Evolutionary conservation across 2,888 invertebrate species (phyloP).

Genomic region (Venustoraphidia nigricollis): DNA sequence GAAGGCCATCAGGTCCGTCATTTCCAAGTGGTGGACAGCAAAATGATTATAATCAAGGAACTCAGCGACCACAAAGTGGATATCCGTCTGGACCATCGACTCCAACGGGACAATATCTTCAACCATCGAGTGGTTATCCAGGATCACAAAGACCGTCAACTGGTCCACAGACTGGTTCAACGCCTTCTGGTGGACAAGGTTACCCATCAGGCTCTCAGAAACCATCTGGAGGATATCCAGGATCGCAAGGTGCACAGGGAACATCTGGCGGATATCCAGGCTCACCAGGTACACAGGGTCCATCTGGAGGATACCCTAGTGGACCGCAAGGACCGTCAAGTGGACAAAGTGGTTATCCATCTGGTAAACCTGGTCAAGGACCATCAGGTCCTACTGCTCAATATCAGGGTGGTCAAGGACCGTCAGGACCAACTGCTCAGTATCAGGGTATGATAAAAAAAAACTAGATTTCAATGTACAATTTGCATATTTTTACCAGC

Average conservation of each 20-base stretch:
- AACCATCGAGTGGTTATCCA: constrained; percentile 4
- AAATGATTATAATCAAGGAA: constrained; percentile 7
- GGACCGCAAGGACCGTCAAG: constrained; percentile 10
- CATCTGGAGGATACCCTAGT: constrained; percentile 12
- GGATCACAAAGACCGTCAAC: constrained; percentile 8
- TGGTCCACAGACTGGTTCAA: constrained; percentile 1
- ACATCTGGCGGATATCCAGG: constrained; percentile 9
- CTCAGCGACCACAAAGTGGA: constrained; percentile 11
- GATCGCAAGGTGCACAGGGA: constrained; percentile 10
- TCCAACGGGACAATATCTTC: background rate
- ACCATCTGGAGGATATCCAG: constrained; percentile 20
- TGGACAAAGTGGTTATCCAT: constrained; percentile 12
- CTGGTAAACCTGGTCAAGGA: constrained; percentile 14
- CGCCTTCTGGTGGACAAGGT: constrained; percentile 17
- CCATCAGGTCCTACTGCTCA: constrained; percentile 13
- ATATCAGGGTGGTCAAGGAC: constrained; percentile 8
- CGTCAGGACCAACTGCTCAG: constrained; percentile 9
- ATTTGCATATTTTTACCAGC: too few relatives aligned
- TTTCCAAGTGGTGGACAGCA: constrained; percentile 11
- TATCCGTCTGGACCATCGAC: constrained; percentile 9
- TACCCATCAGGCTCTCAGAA: constrained; percentile 11
- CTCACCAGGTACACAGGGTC: constrained; percentile 9
- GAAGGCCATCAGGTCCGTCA: constrained; percentile 13
- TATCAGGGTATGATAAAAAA: constrained; percentile 10
- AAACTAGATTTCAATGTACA: too few relatives aligned